Evolutionary conservation across 2,888 invertebrate species (phyloP).

Genomic region (Sinhomidia bicolor): DNA sequence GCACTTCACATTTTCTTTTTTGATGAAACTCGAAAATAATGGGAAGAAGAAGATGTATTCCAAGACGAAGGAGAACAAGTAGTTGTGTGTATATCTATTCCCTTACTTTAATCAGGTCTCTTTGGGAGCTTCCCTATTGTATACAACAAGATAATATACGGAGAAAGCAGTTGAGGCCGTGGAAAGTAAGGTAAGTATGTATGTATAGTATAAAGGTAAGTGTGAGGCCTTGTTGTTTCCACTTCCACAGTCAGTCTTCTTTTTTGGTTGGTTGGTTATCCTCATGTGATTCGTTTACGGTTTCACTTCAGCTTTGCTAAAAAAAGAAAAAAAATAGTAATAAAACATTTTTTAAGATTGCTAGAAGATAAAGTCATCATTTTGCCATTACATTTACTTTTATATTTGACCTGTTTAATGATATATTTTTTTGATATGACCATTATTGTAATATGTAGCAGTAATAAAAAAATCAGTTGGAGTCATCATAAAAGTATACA

Average conservation of each 20-base stretch:
- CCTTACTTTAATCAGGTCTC: constrained; percentile 41
- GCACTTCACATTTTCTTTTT: neutral
- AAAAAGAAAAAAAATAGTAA: neutral
- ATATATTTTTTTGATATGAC: no score
- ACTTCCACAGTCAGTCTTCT: constrained; percentile 29
- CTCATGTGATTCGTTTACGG: neutral
- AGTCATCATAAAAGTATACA: no score
- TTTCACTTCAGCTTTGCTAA: neutral
- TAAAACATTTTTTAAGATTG: neutral
- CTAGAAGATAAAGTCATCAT: neutral
- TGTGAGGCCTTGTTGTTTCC: neutral
- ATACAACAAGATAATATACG: neutral
- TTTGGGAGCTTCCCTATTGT: constrained; percentile 11
- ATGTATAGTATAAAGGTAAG: no score
- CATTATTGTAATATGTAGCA: no score
- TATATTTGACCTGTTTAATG: neutral
- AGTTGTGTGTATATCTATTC: constrained; percentile 9
- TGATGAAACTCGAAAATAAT: neutral
- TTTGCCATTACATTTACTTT: neutral
- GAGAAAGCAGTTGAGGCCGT: constrained; percentile 10
- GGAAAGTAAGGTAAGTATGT: no score
- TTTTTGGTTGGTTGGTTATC: neutral
- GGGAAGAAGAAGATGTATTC: neutral
- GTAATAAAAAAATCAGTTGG: no score
- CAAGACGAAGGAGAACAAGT: neutral